A percentile compares a stretch with the other conserved stretches of the same genome.
phyloP scores from a whole-genome alignment of 1,140 invertebrate species.

The Papilio aristodemus region DNA sequence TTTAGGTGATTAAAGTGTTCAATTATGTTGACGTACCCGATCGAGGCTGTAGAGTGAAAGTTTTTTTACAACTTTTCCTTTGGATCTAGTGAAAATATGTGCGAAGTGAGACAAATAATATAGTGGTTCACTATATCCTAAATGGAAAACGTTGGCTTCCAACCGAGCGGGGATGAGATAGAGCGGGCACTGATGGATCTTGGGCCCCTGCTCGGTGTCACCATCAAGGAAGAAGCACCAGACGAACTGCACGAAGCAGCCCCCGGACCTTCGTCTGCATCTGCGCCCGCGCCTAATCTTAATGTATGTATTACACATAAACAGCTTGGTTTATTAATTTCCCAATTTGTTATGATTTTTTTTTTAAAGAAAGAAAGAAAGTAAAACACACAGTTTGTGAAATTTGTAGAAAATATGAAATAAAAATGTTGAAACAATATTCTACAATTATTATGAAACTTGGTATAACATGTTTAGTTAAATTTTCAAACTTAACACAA shows the following conservation, averaged over 20 bases:
- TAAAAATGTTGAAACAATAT: too few species aligned
- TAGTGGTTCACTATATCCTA: conserved; percentile 33
- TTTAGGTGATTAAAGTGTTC: conserved; percentile 44
- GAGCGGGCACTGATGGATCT: conserved; percentile 76
- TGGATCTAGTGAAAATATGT: conserved; percentile 51
- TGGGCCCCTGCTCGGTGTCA: conserved; percentile 72
- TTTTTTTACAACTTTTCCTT: conserved; percentile 47
- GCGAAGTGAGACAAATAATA: conserved; percentile 41
- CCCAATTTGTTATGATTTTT: too few species aligned
- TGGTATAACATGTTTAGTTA: too few species aligned
- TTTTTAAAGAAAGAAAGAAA: not conserved
- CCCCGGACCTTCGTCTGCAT: conserved; percentile 38
- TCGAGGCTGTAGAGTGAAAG: conserved; percentile 66
- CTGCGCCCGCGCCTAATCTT: conserved; percentile 32
- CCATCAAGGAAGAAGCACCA: conserved; percentile 72
- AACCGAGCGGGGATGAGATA: conserved; percentile 67
- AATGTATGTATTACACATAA: conserved; percentile 41
- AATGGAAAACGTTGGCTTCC: conserved; percentile 70
- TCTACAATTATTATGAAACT: too few species aligned
- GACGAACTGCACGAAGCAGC: conserved; percentile 57
- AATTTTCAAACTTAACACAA: too few species aligned
- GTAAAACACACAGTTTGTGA: too few species aligned
- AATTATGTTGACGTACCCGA: conserved; percentile 63
- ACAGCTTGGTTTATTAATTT: too few species aligned
- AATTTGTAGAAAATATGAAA: not conserved